Evolutionary conservation across 1,140 invertebrate species (phyloP), one percentile per base, ranked within the genome.

Genomic region (Bombus cullumanus): DNA sequence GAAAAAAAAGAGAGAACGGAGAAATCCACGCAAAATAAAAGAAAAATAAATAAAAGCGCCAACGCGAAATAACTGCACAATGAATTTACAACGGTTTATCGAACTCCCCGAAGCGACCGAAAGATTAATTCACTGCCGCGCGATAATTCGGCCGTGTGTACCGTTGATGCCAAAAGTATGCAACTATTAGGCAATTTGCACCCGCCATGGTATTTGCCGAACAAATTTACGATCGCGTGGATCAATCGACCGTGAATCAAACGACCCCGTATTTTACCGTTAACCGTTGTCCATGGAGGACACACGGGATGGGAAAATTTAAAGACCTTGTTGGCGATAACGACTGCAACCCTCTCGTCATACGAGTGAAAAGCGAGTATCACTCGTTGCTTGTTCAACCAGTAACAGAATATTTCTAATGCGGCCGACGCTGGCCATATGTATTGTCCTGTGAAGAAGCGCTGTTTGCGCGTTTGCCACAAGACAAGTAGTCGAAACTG

Each of bases 181-280:
- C 77, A 71, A 39, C 53, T 25, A 69, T 80, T 71, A 80, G 41
- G 53, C 64, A 62, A 85, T 72, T 81, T 12, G 62, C 69, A 74
- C 10, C 39, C 22, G 18, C 39, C 43, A 39, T 37, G 22, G 47
- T 22, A 8, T 3, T 31, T 41, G 53, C 37, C 57, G 39, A 64
- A 78, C 78, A 59, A 84, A 89, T 90, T 89, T 84, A 84, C 43
- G 68, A 47, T 3, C n/a, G 57, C 43, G 1, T 28, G 31, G 69
- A 90, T 90, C 85, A 87, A 89, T 76, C 78, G 77, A 34, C 34
- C 77, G 81, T 86, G 86, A 89, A 89, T 66, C 69, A 73, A 83
- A 53, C 85, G 83, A 73, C 72, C 72, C 43, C 71, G 74, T 39
- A 34, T 59, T 85, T 88, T 68, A 79, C 62, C 64, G 74, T 86